Conservation (phyloP, 2,888 invertebrate genomes). For the Rutpela maculata region DNA sequence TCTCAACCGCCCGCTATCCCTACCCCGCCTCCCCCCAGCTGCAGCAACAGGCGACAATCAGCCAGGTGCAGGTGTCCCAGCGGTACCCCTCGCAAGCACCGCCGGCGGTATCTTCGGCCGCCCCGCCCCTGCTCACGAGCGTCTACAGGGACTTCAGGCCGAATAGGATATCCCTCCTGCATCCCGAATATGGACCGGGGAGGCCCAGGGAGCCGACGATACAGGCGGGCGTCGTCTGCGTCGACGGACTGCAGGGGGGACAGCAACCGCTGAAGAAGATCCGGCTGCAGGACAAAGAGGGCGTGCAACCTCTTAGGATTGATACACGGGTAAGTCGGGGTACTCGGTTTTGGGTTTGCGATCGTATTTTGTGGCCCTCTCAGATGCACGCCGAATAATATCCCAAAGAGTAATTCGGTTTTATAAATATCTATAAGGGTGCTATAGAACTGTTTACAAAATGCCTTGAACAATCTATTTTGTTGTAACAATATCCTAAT, state of each 20-base stretch:
- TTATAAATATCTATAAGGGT: no score
- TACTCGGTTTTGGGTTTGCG: not conserved
- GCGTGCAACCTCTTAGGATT: constrained; percentile 78
- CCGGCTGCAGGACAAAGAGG: constrained; percentile 78
- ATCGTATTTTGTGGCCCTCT: no score
- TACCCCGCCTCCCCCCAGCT: constrained; percentile 74
- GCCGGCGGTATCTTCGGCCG: constrained; percentile 67
- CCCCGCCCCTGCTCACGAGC: constrained; percentile 69
- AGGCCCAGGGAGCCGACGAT: constrained; percentile 52
- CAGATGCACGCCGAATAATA: no score
- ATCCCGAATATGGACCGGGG: constrained; percentile 73
- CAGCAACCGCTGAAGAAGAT: constrained; percentile 83
- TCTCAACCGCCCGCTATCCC: constrained; percentile 74
- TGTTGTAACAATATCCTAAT: no score
- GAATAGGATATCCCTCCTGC: constrained; percentile 82
- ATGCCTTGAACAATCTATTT: no score
- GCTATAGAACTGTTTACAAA: no score
- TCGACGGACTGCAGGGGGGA: constrained; percentile 68
- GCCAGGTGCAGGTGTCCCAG: constrained; percentile 66
- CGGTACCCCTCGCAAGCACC: constrained; percentile 73
- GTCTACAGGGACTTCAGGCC: constrained; percentile 76
- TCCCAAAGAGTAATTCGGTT: no score
- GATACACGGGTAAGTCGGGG: constrained; percentile 77
- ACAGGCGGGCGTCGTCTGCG: constrained; percentile 57
- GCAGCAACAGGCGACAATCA: constrained; percentile 73